These are phyloP conservation scores for Bellardia bayeri DNA, from an alignment of 2,888 invertebrate genomes.

Conservation along the genomic window DNA sequence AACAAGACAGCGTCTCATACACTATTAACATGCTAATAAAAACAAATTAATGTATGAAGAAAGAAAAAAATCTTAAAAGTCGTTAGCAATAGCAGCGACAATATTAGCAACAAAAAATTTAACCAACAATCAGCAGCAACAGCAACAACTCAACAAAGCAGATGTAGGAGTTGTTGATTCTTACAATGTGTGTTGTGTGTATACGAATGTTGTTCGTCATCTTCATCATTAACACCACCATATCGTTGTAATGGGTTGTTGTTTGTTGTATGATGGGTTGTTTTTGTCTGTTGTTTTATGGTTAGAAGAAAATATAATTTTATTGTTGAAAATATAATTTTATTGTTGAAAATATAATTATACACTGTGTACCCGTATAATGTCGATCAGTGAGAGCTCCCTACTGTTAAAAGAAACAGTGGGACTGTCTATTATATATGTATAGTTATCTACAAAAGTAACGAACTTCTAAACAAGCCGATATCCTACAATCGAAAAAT, in stretches of 20 bases:
- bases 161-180: constrained; percentile 41
- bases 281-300: constrained; percentile 46
- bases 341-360: neutral
- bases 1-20: constrained; percentile 9
- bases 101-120: constrained; percentile 11
- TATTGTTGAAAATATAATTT: neutral
- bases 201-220: neutral
- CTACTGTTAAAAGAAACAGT: neutral
- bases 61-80: constrained; percentile 5
- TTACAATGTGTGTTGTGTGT: neutral
- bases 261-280: constrained; percentile 6
- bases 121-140: neutral
- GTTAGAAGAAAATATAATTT: constrained; percentile 22
- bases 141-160: constrained; percentile 6
- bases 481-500: too few relatives aligned
- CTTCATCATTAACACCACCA: constrained; percentile 17
- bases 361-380: neutral
- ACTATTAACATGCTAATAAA: neutral
- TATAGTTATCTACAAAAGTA: too few relatives aligned
- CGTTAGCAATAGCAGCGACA: constrained; percentile 25
- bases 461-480: too few relatives aligned
- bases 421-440: too few relatives aligned
- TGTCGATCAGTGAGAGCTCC: neutral
- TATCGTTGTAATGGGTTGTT: neutral
- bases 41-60: constrained; percentile 17